Base-by-base conservation (phyloP, 1,140 invertebrate species). In the Aphidius gifuensis region DNA sequence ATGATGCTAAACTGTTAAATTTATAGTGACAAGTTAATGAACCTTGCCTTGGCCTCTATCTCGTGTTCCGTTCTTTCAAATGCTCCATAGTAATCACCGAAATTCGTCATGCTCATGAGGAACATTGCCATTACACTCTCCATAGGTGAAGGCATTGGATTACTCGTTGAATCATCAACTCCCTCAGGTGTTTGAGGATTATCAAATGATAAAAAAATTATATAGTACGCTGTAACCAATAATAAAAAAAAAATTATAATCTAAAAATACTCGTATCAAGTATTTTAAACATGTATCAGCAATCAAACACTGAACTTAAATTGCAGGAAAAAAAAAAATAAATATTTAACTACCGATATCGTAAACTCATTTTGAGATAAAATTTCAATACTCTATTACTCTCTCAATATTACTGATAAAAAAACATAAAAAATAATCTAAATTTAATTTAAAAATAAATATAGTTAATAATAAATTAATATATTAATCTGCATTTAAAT, bases 41-140 rank as follows among this genome's bases (percentile, higher is more conserved):
- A 56, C 38, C 32, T 69, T 81, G 93, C 92, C 85, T 96, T 97
- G 7, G 92, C 94, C 70, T 94, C 88, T 53, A 88, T 86, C 74
- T 92, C 90, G 74, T 97, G 92, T 64, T 91, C 88, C 0, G 94
- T 97, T 66, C 87, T 86, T 62, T 91, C 90, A 76, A 98, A 94
- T 1, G 92, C 89, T 3, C 87, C 86, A 75, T 94, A 99, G 71
- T 97, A 95, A 74, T 95, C 93, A 0, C 92, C 94, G 75, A 98
- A 98, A 66, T 96, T 96, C 3, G 95, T 94, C 68, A 99, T 84
- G 0, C 96, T 98, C 93, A 98, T 97, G 38, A 98, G 85, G 73
- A 98, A 98, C 94, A 98, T 96, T 2, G 92, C 92, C 86, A 99
- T 93, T 8, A 98, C 86, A 9, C 94, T 93, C 78, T 98, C 95